Base-by-base conservation (phyloP, 2,113 vertebrate genomes). In the Phasianus colchicus region DNA sequence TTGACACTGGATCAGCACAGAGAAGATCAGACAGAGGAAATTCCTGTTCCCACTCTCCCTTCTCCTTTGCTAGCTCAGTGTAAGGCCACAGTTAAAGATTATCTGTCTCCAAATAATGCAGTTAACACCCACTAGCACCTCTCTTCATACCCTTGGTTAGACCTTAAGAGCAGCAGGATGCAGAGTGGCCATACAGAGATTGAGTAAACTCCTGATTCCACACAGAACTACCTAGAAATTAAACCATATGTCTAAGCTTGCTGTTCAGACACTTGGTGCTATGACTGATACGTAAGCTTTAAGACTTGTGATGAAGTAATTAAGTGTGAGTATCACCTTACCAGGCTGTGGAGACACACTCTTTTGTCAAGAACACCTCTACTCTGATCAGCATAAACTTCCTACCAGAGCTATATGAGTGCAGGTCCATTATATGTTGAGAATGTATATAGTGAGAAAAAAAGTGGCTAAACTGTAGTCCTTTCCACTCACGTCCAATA, bases 11-110 rank as follows among this genome's bases (percentile, higher is more conserved):
- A 21, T 32, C 42, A 16, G 47, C 57, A 84, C 57, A 40, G 57
- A 80, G 81, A 74, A 89, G 55, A 45, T 82, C 36, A 58, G 74
- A 78, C 61, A 55, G 88, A 96, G 83, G 75, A 91, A 93, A 93
- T 92, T 88, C 48, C 67, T 54, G 40, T 83, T 83, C 71, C 86
- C 18, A 3, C 60, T 85, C 63, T 69, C 55, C 50, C 42, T 79
- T 84, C 63, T 75, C 43, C 25, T 78, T 50, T 64, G 40, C 32
- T 54, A 12, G 69, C 15, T 77, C 13, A 11, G n/a, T 34, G 20
- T 17, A 3, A 69, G 78, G 48, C 58, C 66, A 57, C 74, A 64
- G 60, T 67, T 72, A 45, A 60, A 74, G 48, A 82, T 71, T 9
- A 42, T 67, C 47, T 66, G 13, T 30, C 65, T 29, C 13, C 13